Evolutionary conservation across 2,797 vertebrate genomes (phyloP).

Genomic region (Orientallactaga sibirica): DNA sequence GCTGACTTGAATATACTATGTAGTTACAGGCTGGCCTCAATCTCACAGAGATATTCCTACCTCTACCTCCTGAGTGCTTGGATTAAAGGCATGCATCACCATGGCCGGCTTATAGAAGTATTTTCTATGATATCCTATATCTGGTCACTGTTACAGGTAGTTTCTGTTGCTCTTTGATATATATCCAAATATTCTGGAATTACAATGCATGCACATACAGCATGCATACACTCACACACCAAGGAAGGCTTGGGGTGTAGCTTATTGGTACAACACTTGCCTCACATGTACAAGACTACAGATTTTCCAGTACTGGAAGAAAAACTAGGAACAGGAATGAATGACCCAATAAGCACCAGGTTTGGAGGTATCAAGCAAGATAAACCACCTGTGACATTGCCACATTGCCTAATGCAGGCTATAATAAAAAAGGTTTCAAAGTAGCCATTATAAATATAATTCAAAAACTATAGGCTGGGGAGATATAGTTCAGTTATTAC

Average conservation of each 20-base stretch:
- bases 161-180: neutral
- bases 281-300: neutral
- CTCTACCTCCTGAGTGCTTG: too few species aligned
- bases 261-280: neutral
- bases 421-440: neutral
- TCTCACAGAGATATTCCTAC: too few species aligned
- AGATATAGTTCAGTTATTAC: too few species aligned
- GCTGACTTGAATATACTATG: too few species aligned
- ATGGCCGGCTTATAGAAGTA: too few species aligned
- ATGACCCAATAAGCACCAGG: neutral
- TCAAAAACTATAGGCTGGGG: too few species aligned
- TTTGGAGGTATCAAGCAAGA: neutral
- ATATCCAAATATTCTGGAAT: neutral
- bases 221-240: too few species aligned
- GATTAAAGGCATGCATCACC: too few species aligned
- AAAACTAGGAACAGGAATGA: neutral
- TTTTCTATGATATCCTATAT: neutral
- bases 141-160: neutral
- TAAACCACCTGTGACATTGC: neutral
- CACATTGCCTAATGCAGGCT: neutral
- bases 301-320: neutral
- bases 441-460: neutral
- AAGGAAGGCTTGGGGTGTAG: neutral
- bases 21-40: too few species aligned
- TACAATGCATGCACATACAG: neutral